Conservation (phyloP, 1,140 invertebrate genomes). For the Temnothorax curvispinosus region DNA sequence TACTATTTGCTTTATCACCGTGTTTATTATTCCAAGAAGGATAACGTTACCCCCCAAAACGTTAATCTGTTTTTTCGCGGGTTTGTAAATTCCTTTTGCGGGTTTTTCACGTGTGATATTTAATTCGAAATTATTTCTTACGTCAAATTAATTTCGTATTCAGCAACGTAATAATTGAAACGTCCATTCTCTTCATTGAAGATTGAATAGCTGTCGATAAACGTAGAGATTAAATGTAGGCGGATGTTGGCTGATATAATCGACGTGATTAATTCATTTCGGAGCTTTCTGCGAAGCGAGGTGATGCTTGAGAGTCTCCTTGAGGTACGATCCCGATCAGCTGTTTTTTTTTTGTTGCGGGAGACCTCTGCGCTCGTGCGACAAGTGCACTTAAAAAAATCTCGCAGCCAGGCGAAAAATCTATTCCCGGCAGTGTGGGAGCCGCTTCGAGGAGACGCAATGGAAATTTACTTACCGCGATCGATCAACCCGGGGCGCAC, state of each 20-base stretch:
- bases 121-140: not conserved
- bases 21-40: not conserved
- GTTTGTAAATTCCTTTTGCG: not conserved
- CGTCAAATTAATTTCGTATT: not conserved
- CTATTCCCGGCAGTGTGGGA: conserved; percentile 12
- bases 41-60: not conserved
- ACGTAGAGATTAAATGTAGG: conserved; percentile 4
- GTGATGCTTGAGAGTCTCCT: not conserved
- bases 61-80: not conserved
- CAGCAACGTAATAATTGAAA: conserved; percentile 1
- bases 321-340: conserved; percentile 9
- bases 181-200: conserved; percentile 30
- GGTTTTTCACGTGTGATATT: not conserved
- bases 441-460: conserved; percentile 23
- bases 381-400: conserved; percentile 20
- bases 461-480: conserved; percentile 49
- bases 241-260: conserved; percentile 8
- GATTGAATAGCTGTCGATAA: conserved; percentile 8
- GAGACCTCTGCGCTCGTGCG: not conserved
- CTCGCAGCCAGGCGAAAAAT: conserved; percentile 30
- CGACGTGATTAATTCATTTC: conserved; percentile 28
- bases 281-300: not conserved
- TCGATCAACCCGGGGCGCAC: conserved; percentile 39
- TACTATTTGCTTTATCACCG: not conserved
- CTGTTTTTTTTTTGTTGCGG: conserved; percentile 27